A percentile compares a stretch with the other conserved stretches of the same genome.
These are phyloP conservation scores for Australoheros facetus DNA, from an alignment of 2,797 vertebrate species.

Conservation along the genomic window DNA sequence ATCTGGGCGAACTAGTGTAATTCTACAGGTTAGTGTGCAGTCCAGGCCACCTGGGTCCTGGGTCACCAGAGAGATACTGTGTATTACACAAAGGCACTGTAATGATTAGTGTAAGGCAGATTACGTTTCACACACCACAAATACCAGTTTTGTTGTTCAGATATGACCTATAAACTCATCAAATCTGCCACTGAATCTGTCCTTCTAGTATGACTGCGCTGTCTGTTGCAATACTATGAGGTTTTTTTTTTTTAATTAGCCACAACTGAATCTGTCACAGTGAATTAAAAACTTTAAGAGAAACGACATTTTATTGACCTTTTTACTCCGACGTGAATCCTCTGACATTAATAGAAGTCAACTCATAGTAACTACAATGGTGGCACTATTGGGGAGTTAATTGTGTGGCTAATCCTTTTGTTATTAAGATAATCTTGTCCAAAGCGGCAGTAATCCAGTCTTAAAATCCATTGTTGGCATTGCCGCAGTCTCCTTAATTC, in stretches of 20 bases:
- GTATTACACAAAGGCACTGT: not conserved
- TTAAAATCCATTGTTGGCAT: slow-evolving; percentile 60
- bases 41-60: not conserved
- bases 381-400: slow-evolving; percentile 62
- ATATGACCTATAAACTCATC: not conserved
- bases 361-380: slow-evolving; percentile 41
- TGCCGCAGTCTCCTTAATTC: slow-evolving; percentile 51
- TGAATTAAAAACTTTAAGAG: slow-evolving; percentile 53
- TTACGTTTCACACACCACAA: not conserved
- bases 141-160: not conserved
- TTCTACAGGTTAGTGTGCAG: slow-evolving; percentile 85
- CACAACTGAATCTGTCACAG: slow-evolving; percentile 45
- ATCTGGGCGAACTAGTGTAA: slow-evolving; percentile 82
- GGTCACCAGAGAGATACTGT: not conserved
- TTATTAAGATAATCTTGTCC: slow-evolving; percentile 74
- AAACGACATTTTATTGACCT: slow-evolving; percentile 70
- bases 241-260: slow-evolving; percentile 40
- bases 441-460: slow-evolving; percentile 65
- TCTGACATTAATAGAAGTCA: slow-evolving; percentile 62
- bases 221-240: slow-evolving; percentile 5
- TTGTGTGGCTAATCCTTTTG: slow-evolving; percentile 76
- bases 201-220: slow-evolving; percentile 3
- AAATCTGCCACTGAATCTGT: not conserved
- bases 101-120: not conserved
- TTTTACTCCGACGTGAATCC: slow-evolving; percentile 44